Conservation (phyloP, 37 sponge, comb jelly and placozoan species). For the Aphrocallistes beatrix region DNA sequence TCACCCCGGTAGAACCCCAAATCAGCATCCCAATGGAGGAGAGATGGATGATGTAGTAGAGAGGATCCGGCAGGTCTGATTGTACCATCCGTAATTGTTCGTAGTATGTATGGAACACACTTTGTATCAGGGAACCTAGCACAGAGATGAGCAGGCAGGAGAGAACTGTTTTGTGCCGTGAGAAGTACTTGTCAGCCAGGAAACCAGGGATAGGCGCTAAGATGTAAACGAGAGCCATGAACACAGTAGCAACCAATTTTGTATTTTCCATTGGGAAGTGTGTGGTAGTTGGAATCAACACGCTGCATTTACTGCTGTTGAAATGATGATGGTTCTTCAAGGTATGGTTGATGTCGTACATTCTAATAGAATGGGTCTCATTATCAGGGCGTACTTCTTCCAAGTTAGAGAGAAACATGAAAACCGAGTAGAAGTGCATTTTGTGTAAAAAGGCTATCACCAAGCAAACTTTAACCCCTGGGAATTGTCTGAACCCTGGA, state of each 20-base stretch:
- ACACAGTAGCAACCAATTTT: not conserved
- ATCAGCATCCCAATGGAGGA: not conserved
- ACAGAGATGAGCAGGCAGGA: not conserved
- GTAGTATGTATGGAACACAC: not conserved
- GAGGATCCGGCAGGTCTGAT: not conserved
- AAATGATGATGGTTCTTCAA: not conserved
- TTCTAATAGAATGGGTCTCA: not conserved
- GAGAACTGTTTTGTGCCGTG: not conserved
- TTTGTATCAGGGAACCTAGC: not conserved
- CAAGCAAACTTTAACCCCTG: not conserved
- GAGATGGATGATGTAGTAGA: not conserved
- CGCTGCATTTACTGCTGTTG: not conserved
- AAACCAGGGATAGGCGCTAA: not conserved
- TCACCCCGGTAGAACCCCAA: constrained; percentile 31
- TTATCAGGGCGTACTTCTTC: not conserved
- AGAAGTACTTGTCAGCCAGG: not conserved
- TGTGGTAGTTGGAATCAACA: not conserved
- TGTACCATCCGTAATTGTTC: not conserved
- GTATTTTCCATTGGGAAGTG: not conserved
- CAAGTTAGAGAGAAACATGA: not conserved
- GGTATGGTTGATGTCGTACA: not conserved
- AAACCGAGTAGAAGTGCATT: not conserved
- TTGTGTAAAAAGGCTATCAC: not conserved
- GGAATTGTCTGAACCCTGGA: constrained; percentile 2
- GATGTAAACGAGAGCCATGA: not conserved